These are phyloP conservation scores for Phoxinus phoxinus DNA, from an alignment of 2,113 vertebrate species.

Conservation along the genomic window DNA sequence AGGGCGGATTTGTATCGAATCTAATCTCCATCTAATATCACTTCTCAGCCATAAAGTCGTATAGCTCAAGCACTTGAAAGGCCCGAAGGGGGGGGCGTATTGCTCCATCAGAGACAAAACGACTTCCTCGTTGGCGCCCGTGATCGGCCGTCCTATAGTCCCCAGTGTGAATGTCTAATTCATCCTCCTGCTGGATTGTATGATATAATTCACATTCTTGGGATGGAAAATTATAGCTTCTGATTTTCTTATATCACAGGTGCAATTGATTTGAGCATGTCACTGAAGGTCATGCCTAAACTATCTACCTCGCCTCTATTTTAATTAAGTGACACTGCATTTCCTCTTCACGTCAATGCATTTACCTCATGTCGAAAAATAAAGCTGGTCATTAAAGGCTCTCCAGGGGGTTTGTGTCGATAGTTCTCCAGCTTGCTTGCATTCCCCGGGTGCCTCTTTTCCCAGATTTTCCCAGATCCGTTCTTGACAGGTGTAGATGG, in stretches of 20 bases:
- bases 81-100: constrained; percentile 64
- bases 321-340: constrained; percentile 20
- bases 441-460: constrained; percentile 52
- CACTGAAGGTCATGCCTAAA: constrained; percentile 21
- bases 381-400: neutral
- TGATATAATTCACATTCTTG: constrained; percentile 8
- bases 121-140: constrained; percentile 45
- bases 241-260: neutral
- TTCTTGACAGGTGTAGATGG: constrained; percentile 53
- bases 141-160: constrained; percentile 58
- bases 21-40: constrained; percentile 72
- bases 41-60: constrained; percentile 64
- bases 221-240: neutral
- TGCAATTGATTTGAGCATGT: constrained; percentile 4
- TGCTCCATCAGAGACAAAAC: constrained; percentile 71
- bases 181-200: constrained; percentile 27
- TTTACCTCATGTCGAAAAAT: constrained; percentile 8
- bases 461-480: constrained; percentile 57
- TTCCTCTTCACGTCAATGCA: constrained; percentile 24
- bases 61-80: constrained; percentile 54
- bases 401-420: constrained; percentile 37
- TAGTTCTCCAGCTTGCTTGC: constrained; percentile 58
- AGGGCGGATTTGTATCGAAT: constrained; percentile 66
- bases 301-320: constrained; percentile 7
- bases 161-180: constrained; percentile 50